Conservation (phyloP, 2,113 vertebrate genomes). For the Phalacrocorax brasilianus region DNA sequence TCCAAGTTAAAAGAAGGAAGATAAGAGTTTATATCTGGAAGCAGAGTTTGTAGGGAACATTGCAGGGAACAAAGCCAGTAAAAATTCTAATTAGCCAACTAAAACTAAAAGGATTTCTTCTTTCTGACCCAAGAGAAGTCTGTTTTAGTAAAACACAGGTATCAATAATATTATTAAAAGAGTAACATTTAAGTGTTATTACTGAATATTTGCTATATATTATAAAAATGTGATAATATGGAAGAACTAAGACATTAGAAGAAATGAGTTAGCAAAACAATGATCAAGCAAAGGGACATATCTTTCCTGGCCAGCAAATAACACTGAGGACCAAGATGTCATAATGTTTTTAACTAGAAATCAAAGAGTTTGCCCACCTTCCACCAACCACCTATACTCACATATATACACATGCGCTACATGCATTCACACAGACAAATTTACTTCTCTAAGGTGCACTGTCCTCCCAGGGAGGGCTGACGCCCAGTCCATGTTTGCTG, state of each 20-base stretch:
- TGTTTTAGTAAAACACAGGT: background rate
- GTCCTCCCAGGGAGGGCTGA: background rate
- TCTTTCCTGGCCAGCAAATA: background rate
- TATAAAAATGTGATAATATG: background rate
- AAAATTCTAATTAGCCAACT: background rate
- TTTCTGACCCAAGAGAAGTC: background rate
- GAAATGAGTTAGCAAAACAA: background rate
- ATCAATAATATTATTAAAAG: background rate
- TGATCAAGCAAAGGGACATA: background rate
- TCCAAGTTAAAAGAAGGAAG: background rate
- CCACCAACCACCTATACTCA: background rate
- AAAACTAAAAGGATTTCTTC: background rate
- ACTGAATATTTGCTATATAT: background rate
- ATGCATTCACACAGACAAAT: background rate
- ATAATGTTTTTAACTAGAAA: background rate
- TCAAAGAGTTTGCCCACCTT: background rate
- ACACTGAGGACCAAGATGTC: too few relatives aligned
- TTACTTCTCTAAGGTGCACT: background rate
- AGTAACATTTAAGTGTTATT: background rate
- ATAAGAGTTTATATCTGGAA: background rate
- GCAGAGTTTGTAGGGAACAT: background rate
- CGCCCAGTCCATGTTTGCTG: background rate
- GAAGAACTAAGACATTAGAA: background rate
- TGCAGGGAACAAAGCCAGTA: background rate
- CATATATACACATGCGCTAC: accelerated